phyloP scores from a whole-genome alignment of 2,888 invertebrate species.

The Drosophila melanocephala region DNA sequence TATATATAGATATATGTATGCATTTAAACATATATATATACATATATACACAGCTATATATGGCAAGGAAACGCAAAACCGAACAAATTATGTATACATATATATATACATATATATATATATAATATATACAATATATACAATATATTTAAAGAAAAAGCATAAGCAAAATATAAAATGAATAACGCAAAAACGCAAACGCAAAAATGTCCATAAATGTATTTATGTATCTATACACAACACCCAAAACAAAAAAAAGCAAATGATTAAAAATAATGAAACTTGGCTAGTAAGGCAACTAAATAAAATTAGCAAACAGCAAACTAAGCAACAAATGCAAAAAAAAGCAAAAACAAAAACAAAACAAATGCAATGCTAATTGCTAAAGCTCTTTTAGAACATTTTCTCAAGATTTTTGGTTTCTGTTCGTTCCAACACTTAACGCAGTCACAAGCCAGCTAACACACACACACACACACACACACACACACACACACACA shows the following conservation, averaged over 20 bases:
- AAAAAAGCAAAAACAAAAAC: constrained; percentile 27
- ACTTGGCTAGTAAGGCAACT: constrained; percentile 61
- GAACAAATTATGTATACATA: constrained; percentile 26
- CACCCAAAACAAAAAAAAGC: constrained; percentile 33
- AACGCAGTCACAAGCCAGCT: constrained; percentile 18
- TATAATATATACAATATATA: constrained; percentile 54
- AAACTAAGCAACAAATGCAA: constrained; percentile 43
- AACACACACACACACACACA: constrained; percentile 1
- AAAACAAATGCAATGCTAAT: constrained; percentile 24
- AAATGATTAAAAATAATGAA: constrained; percentile 36
- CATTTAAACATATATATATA: constrained; percentile 36
- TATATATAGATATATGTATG: constrained; percentile 38
- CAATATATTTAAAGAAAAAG: constrained; percentile 63
- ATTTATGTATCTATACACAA: constrained; percentile 81
- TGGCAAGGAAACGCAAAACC: constrained; percentile 1
- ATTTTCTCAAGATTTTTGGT: constrained; percentile 53
- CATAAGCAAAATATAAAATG: constrained; percentile 12
- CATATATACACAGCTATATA: constrained; percentile 32
- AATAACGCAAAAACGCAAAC: constrained; percentile 47
- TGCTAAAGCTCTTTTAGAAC: constrained; percentile 59
- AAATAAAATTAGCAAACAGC: constrained; percentile 39
- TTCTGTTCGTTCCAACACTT: constrained; percentile 34
- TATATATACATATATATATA: constrained; percentile 8
- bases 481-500: background rate
- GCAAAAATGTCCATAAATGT: constrained; percentile 79